phyloP scores from a whole-genome alignment of 2,888 invertebrate genomes.

The Stramonita haemastoma region DNA sequence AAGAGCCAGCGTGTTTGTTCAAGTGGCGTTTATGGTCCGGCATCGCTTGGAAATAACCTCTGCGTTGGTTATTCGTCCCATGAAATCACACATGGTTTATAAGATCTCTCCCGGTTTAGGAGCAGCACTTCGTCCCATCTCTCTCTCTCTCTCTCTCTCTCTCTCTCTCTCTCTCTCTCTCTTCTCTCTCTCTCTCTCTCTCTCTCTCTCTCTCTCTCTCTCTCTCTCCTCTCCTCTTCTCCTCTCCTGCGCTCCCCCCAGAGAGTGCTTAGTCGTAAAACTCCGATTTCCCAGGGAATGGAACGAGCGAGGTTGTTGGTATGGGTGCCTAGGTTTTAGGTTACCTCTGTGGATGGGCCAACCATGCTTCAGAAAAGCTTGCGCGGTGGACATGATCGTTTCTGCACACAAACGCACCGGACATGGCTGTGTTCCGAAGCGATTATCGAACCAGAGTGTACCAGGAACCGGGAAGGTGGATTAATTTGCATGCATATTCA shows the following conservation, averaged over 20 bases:
- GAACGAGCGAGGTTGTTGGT: not conserved
- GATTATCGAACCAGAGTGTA: constrained; percentile 32
- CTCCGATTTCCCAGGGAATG: constrained; percentile 1
- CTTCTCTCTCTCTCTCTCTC: constrained; percentile 7
- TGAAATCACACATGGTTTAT: not conserved
- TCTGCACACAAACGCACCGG: constrained; percentile 39
- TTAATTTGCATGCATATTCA: constrained; percentile 34
- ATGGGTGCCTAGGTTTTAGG: constrained; percentile 17
- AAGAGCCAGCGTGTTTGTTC: constrained; percentile 12
- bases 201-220: constrained; percentile 2
- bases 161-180: constrained; percentile 12
- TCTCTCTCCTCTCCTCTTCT: not conserved
- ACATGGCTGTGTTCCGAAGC: constrained; percentile 29
- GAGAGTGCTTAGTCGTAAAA: constrained; percentile 5
- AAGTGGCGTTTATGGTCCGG: constrained; percentile 30
- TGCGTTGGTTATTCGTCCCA: not conserved
- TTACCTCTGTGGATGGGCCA: constrained; percentile 22
- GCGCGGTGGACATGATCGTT: constrained; percentile 32
- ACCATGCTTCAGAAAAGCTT: not conserved
- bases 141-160: not conserved
- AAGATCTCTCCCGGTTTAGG: not conserved
- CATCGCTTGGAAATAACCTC: not conserved
- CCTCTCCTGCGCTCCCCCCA: not conserved
- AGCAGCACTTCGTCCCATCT: not conserved
- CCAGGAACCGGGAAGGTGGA: constrained; percentile 17